A percentile compares a stretch with the other conserved stretches of the same genome.
phyloP scores from a whole-genome alignment of 1,140 invertebrate genomes.

The Ostrea denselamellosa region DNA sequence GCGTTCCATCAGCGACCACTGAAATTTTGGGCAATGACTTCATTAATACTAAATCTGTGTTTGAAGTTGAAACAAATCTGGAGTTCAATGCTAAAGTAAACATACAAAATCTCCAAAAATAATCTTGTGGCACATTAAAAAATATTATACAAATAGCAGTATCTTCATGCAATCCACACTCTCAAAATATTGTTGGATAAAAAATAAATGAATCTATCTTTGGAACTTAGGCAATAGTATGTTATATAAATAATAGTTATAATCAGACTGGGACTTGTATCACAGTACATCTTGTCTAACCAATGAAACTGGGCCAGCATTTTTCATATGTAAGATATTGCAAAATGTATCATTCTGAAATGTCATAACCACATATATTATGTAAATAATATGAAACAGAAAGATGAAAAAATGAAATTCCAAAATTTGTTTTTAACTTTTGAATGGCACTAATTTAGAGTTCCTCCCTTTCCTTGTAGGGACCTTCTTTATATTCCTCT shows the following conservation, averaged over 20 bases:
- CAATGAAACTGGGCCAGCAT: too few relatives aligned
- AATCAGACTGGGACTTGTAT: neutral
- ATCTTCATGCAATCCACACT: too few relatives aligned
- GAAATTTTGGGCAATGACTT: slow-evolving; percentile 35
- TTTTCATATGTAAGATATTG: too few relatives aligned
- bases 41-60: slow-evolving; percentile 21
- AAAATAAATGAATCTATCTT: neutral
- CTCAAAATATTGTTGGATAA: neutral
- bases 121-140: neutral
- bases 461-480: slow-evolving; percentile 42
- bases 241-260: too few relatives aligned
- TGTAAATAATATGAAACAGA: neutral
- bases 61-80: neutral
- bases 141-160: too few relatives aligned
- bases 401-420: neutral
- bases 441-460: slow-evolving; percentile 37
- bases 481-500: slow-evolving; percentile 9
- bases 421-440: neutral
- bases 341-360: too few relatives aligned
- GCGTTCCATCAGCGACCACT: neutral
- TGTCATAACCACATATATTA: too few relatives aligned
- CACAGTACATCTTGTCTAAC: neutral
- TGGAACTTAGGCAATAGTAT: neutral
- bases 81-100: neutral
- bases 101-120: neutral